phyloP scores from a whole-genome alignment of 2,113 vertebrate species.

The Heptranchias perlo region DNA sequence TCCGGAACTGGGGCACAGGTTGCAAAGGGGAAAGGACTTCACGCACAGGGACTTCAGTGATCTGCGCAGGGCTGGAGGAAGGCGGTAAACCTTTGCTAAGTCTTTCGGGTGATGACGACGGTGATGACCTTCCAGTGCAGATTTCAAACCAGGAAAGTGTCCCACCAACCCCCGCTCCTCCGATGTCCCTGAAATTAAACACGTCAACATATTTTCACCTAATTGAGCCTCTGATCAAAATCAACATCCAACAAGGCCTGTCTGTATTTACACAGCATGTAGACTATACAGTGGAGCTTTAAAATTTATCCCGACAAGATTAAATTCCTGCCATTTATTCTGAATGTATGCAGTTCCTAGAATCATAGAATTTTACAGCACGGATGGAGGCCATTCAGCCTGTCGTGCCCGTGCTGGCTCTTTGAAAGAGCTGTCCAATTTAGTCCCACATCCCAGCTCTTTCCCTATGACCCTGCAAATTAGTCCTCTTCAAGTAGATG shows the following conservation, averaged over 20 bases:
- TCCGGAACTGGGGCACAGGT: conserved; percentile 51
- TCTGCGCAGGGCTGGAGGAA: conserved; percentile 47
- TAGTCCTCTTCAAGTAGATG: no score
- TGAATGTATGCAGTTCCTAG: conserved; percentile 7
- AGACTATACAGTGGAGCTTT: neutral
- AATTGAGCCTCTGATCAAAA: neutral
- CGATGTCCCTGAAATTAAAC: conserved; percentile 52
- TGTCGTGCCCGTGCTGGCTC: no score
- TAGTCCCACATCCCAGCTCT: no score
- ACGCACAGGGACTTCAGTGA: conserved; percentile 45
- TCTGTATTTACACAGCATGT: neutral
- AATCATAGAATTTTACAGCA: no score
- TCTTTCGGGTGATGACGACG: neutral
- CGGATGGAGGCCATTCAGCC: no score
- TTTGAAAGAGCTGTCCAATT: no score
- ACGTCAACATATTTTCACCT: neutral
- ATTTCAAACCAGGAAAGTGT: conserved; percentile 13
- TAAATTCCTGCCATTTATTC: neutral
- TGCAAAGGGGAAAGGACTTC: conserved; percentile 51
- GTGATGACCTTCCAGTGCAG: rapidly evolving
- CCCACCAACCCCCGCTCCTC: conserved; percentile 59
- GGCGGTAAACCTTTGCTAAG: conserved; percentile 44
- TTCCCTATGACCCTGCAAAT: no score
- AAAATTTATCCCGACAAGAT: neutral
- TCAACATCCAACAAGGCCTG: neutral